Evolutionary conservation across 2,888 invertebrate species (phyloP).

Genomic region (Pyralis farinalis): DNA sequence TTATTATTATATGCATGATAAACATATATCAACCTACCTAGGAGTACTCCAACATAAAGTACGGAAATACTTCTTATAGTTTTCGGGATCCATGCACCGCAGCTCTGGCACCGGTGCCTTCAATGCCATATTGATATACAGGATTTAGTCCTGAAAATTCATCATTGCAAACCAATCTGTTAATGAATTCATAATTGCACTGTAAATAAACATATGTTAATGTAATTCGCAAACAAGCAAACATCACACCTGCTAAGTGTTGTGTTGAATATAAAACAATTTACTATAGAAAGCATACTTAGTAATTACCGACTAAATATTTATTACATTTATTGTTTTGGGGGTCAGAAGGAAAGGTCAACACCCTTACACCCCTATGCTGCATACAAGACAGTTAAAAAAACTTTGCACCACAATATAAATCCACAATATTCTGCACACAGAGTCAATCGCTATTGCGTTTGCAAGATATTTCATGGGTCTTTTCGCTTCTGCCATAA

Average conservation of each 20-base stretch:
- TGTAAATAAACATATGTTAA: not conserved
- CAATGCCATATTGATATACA: constrained; percentile 36
- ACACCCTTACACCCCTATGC: not conserved
- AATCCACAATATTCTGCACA: not conserved
- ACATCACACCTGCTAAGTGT: too few species aligned
- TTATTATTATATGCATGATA: too few species aligned
- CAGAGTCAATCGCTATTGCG: constrained; percentile 2
- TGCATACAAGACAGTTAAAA: not conserved
- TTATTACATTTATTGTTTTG: too few species aligned
- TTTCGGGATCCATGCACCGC: constrained; percentile 69
- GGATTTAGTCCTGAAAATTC: constrained; percentile 30
- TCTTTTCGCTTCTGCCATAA: not conserved
- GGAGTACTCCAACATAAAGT: constrained; percentile 65
- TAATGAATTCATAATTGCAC: not conserved
- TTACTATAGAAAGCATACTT: too few species aligned
- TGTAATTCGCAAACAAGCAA: too few species aligned
- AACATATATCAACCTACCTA: constrained; percentile 35
- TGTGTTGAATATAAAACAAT: too few species aligned
- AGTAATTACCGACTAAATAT: too few species aligned
- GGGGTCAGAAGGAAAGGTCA: not conserved
- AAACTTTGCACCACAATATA: not conserved
- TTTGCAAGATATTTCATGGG: not conserved
- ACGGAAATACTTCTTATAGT: constrained; percentile 61
- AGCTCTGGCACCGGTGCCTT: constrained; percentile 57
- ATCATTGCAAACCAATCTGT: constrained; percentile 21